Conservation (phyloP, 2,888 invertebrate species). For the Ophonus ardosiacus region DNA sequence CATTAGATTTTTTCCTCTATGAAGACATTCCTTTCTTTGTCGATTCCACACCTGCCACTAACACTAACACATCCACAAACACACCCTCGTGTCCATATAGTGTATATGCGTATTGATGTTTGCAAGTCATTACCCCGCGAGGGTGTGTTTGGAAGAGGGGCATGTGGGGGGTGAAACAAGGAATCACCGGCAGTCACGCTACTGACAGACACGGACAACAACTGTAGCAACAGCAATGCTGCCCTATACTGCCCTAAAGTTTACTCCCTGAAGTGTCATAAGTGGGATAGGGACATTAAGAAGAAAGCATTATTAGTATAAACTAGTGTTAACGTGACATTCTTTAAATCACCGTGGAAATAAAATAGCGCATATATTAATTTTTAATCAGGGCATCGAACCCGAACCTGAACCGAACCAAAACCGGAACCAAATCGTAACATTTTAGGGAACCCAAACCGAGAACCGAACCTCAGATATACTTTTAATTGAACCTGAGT, state of each 20-base stretch:
- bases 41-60: background rate
- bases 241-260: no score
- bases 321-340: no score
- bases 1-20: background rate
- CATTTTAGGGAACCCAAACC: no score
- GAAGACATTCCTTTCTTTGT: background rate
- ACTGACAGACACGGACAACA: constrained; percentile 6
- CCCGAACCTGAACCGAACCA: no score
- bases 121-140: constrained; percentile 18
- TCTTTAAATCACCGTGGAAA: no score
- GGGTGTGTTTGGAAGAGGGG: background rate
- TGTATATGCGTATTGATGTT: constrained; percentile 37
- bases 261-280: background rate
- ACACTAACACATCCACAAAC: background rate
- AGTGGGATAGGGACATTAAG: background rate
- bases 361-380: no score
- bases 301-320: background rate
- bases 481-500: no score
- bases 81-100: background rate
- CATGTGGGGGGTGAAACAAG: background rate
- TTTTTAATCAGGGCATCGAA: no score
- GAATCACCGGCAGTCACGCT: constrained; percentile 39
- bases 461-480: no score
- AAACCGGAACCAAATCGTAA: no score
- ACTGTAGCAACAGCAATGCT: no score